Evolutionary conservation across 2,797 vertebrate species (phyloP).

Genomic region (Cossypha heuglini): DNA sequence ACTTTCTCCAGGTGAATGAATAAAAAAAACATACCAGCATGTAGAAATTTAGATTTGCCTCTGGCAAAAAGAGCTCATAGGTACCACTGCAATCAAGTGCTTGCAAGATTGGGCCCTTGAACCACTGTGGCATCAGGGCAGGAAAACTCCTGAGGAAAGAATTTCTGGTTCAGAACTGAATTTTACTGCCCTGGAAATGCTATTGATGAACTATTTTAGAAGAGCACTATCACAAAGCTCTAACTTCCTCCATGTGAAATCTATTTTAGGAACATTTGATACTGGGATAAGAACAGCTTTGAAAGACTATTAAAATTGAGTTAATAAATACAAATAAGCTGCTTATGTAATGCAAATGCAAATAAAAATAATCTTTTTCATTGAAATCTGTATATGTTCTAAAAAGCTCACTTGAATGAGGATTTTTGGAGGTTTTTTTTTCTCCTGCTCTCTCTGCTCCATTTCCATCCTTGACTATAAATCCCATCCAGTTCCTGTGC

Average conservation of each 20-base stretch:
- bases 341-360: not conserved
- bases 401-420: not conserved
- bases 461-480: not conserved
- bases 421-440: not conserved
- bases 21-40: not conserved
- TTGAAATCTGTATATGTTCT: not conserved
- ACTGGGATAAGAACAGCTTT: not conserved
- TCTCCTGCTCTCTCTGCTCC: not conserved
- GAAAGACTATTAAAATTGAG: not conserved
- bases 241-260: not conserved
- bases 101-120: not conserved
- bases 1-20: not conserved
- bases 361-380: not conserved
- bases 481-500: not conserved
- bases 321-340: not conserved
- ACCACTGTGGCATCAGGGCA: not conserved
- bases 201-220: not conserved
- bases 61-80: accelerated
- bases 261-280: not conserved
- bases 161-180: not conserved
- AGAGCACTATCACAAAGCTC: not conserved
- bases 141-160: not conserved
- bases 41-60: not conserved
- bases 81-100: not conserved
- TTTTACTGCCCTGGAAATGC: not conserved